Evolutionary conservation across 2,797 vertebrate species (phyloP).

Genomic region (Pempheris klunzingeri): DNA sequence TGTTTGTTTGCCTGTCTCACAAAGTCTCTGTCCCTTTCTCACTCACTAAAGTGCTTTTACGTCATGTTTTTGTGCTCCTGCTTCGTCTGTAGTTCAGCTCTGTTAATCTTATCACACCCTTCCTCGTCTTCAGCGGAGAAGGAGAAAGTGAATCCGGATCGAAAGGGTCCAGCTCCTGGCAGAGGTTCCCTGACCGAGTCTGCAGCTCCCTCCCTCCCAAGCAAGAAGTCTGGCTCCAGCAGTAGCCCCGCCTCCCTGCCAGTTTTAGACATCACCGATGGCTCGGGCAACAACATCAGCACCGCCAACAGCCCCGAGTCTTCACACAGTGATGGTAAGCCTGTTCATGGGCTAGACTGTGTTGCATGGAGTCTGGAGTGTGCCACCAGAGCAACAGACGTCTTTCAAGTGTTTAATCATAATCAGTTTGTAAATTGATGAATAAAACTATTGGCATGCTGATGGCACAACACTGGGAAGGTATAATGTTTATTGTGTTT

Average conservation of each 20-base stretch:
- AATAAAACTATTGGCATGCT: too few species aligned
- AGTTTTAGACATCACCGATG: conserved; percentile 65
- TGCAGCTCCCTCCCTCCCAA: neutral
- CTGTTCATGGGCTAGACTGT: neutral
- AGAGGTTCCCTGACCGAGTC: conserved; percentile 59
- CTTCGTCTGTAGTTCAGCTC: neutral
- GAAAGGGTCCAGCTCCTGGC: conserved; percentile 50
- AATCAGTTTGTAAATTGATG: neutral
- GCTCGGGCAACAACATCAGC: conserved; percentile 57
- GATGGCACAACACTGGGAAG: too few species aligned
- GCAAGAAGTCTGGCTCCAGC: conserved; percentile 61
- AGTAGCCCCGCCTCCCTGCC: conserved; percentile 31
- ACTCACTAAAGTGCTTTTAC: conserved; percentile 32
- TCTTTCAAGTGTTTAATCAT: neutral
- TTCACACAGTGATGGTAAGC: conserved; percentile 71
- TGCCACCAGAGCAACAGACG: neutral
- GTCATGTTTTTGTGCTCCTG: conserved; percentile 17
- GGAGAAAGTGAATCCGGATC: conserved; percentile 66
- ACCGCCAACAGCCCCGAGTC: conserved; percentile 71
- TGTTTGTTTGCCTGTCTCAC: conserved; percentile 40
- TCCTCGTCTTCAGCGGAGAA: conserved; percentile 71
- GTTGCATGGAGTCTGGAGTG: neutral
- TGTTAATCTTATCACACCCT: neutral
- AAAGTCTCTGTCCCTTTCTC: conserved; percentile 13
- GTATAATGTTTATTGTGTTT: neutral